Base-by-base conservation (phyloP, 2,888 invertebrate genomes). In the Synanthedon formicaeformis region DNA sequence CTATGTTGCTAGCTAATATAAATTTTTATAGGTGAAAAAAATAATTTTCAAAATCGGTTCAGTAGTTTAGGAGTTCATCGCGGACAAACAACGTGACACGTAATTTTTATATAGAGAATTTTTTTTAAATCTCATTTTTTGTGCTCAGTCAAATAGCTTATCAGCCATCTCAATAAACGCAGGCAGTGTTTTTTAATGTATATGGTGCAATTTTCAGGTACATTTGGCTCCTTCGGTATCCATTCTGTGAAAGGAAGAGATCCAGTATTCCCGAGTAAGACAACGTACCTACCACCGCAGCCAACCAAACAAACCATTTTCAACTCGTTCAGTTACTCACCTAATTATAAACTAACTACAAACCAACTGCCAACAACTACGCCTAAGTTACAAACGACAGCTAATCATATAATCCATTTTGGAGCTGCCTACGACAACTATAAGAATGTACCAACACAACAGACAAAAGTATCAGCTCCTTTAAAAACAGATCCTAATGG, bases 181-280 rank as follows among this genome's bases (percentile, higher is more conserved):
- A 34, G 34, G 10, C 10, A 34, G 34, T 34, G 34, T 34, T 34
- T 34, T 34, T 34, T 34, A 34, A 34, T 10, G 34, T 34, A 34
- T 34, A 34, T 34, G 34, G 10, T 34, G 8, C 34, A 34, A 34
- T 34, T 14, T 49, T 49, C 77, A 76, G 91, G 91, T 58, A 85
- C 90, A 54, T 91, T 91, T 67, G 89, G 89, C 61, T 83, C 88
- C 13, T 90, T 89, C 59, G 90, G 90, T n/a, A 78, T 90, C 55
- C 89, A 89, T 51, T 80, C 88, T 27, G 75, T 89, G 11, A 89
- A 90, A 70, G 85, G 85, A 57, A 76, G 88, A 61, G 82, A 89
- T 60, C 86, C 89, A 59, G 66, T 74, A 48, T 81, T 71, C 65
- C 75, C 75, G 52, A 77, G 84, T 50, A 84, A 84, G 69, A 82